Percentiles rank a stretch among this genome's conserved stretches.
Evolutionary conservation across 2,797 vertebrate species (phyloP).

Genomic region (Galagoides demidoff): DNA sequence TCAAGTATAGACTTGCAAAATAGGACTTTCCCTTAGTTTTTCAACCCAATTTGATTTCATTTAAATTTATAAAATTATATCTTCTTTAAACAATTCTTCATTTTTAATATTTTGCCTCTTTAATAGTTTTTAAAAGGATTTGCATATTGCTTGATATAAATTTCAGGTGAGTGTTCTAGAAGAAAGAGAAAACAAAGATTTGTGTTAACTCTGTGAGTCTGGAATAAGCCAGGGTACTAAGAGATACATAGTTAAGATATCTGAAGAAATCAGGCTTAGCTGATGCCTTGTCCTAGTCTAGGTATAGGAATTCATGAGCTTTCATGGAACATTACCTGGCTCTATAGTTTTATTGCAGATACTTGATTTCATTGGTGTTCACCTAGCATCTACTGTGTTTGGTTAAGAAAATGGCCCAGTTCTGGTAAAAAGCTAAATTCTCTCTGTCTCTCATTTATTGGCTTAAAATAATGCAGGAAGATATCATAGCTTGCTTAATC

Average conservation of each 20-base stretch:
- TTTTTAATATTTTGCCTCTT: not conserved
- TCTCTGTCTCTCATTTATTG: not conserved
- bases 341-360: not conserved
- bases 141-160: not conserved
- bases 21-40: not conserved
- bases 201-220: not conserved
- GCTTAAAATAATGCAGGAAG: not conserved
- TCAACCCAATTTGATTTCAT: not conserved
- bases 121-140: not conserved
- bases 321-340: not conserved
- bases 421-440: not conserved
- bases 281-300: not conserved
- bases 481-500: not conserved
- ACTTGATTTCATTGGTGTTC: not conserved
- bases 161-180: not conserved
- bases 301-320: too few relatives aligned
- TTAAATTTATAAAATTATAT: not conserved
- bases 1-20: not conserved
- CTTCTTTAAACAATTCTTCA: not conserved
- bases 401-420: not conserved
- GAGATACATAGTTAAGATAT: accelerated
- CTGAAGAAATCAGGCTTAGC: not conserved
- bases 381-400: not conserved
- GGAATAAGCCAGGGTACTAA: not conserved
- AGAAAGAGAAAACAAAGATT: not conserved